These are phyloP conservation scores for Montipora sp. DNA, from an alignment of 64 coral and sea anemone species.

Conservation along the genomic window DNA sequence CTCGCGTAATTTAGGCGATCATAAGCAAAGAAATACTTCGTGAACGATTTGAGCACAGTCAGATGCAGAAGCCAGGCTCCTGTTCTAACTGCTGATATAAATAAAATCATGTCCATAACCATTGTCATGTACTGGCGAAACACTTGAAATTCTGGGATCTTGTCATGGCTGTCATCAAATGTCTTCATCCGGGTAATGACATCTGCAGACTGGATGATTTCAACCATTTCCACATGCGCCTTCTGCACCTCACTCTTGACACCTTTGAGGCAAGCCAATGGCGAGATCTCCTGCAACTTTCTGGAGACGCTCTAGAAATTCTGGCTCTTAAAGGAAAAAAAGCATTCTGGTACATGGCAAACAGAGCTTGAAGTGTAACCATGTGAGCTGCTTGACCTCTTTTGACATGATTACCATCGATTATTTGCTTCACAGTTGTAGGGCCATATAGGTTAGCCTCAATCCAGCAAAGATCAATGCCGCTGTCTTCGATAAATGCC, in stretches of 20 bases:
- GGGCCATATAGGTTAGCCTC: constrained; percentile 66
- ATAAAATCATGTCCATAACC: neutral
- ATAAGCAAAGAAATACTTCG: constrained; percentile 3
- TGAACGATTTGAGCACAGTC: neutral
- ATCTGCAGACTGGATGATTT: neutral
- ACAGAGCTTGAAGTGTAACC: constrained; percentile 67
- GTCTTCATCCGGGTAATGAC: neutral
- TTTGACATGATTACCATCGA: constrained; percentile 47
- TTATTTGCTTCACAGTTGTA: constrained; percentile 68
- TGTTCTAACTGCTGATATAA: constrained; percentile 6
- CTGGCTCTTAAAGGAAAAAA: constrained; percentile 30
- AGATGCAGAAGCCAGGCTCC: neutral
- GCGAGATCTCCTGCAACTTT: neutral
- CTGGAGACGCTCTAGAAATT: neutral
- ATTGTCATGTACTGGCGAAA: neutral
- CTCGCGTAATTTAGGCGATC: neutral
- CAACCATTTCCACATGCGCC: neutral
- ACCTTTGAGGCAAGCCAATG: neutral
- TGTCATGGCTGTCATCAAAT: neutral
- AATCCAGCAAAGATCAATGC: constrained; percentile 66
- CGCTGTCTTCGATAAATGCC: constrained; percentile 41
- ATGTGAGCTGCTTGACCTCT: constrained; percentile 44
- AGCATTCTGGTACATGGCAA: constrained; percentile 17
- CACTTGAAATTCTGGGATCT: neutral
- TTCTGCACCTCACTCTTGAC: neutral